Evolutionary conservation across 2,113 vertebrate genomes (phyloP).

Genomic region (Xenopus laevis): DNA sequence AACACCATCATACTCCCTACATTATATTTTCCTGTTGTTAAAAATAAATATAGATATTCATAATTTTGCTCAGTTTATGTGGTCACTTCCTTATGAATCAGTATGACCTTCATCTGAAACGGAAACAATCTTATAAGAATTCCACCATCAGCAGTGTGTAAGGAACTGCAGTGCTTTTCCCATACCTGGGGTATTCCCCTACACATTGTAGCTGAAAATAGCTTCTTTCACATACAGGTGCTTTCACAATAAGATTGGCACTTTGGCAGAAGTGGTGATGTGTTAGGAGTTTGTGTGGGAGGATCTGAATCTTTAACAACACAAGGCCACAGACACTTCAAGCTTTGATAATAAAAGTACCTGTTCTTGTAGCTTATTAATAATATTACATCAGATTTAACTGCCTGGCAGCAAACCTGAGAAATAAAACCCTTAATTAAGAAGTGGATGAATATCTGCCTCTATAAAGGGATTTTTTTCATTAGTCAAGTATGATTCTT

Average conservation of each 20-base stretch:
- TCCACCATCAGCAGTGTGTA: too few relatives aligned
- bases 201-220: slow-evolving; percentile 4
- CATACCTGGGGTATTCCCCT: slow-evolving; percentile 28
- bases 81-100: too few relatives aligned
- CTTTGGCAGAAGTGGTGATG: slow-evolving; percentile 31
- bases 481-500: too few relatives aligned
- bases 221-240: neutral
- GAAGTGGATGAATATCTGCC: too few relatives aligned
- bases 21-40: too few relatives aligned
- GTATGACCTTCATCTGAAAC: too few relatives aligned
- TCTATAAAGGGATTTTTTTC: too few relatives aligned
- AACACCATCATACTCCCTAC: too few relatives aligned
- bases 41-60: too few relatives aligned
- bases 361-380: neutral
- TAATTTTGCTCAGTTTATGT: too few relatives aligned
- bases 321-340: neutral
- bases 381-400: neutral
- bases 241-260: slow-evolving; percentile 31
- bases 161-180: neutral
- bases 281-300: slow-evolving; percentile 5
- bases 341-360: slow-evolving; percentile 1
- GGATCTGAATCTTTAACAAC: slow-evolving; percentile 8
- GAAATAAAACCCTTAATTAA: too few relatives aligned
- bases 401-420: neutral
- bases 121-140: too few relatives aligned